Evolutionary conservation across 2,888 invertebrate genomes (phyloP).

Genomic region (Pycnomerus fuliginosus): DNA sequence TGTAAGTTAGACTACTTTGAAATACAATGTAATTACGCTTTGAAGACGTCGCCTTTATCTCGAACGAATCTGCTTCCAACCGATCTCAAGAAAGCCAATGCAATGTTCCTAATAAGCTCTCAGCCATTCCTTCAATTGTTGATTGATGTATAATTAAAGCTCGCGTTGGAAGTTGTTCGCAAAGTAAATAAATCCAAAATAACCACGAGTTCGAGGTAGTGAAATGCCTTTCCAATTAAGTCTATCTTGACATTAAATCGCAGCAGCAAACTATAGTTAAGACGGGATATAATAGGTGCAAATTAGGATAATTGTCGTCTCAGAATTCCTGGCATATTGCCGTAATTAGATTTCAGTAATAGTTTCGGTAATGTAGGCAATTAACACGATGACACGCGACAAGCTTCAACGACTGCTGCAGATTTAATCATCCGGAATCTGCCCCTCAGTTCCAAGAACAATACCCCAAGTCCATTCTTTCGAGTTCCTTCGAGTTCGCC

Average conservation of each 20-base stretch:
- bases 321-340: constrained; percentile 51
- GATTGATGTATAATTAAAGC: constrained; percentile 11
- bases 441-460: constrained; percentile 9
- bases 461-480: constrained; percentile 6
- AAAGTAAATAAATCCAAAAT: constrained; percentile 8
- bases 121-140: no score
- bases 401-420: constrained; percentile 42
- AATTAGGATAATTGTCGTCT: constrained; percentile 53
- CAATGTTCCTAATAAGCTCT: no score
- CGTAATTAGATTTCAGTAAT: constrained; percentile 52
- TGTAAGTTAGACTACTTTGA: constrained; percentile 22
- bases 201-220: constrained; percentile 4
- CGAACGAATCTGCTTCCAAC: no score
- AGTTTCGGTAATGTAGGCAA: constrained; percentile 50
- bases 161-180: background rate
- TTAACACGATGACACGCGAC: constrained; percentile 49
- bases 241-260: constrained; percentile 47
- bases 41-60: constrained; percentile 21
- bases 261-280: constrained; percentile 36
- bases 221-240: constrained; percentile 43
- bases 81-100: no score
- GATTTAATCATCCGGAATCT: constrained; percentile 42
- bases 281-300: constrained; percentile 50
- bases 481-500: no score
- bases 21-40: constrained; percentile 27